A percentile compares a stretch with the other conserved stretches of the same genome.
phyloP scores from a whole-genome alignment of 1,140 invertebrate species.

The Steinernema khuongi region DNA sequence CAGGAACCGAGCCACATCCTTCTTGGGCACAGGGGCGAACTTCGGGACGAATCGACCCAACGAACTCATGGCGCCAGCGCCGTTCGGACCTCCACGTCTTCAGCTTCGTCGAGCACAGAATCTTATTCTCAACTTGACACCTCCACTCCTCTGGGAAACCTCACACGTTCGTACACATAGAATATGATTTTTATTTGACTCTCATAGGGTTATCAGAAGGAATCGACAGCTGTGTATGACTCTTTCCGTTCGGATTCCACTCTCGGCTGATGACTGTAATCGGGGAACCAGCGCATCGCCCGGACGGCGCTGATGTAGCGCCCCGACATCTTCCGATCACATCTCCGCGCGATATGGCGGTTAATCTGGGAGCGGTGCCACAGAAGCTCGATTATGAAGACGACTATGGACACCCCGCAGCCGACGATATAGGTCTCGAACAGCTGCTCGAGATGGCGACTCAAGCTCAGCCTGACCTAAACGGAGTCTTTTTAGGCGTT shows the following conservation, averaged over 20 bases:
- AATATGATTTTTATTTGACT: too few relatives aligned
- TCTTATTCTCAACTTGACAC: constrained; percentile 2
- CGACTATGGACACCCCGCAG: background rate
- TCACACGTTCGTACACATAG: too few relatives aligned
- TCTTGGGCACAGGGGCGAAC: background rate
- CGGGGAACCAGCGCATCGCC: background rate
- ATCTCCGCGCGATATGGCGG: background rate
- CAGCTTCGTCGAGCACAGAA: background rate
- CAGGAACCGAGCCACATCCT: constrained; percentile 12
- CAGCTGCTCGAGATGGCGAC: constrained; percentile 30
- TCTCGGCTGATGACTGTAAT: background rate
- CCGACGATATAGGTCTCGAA: constrained; percentile 29
- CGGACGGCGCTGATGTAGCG: background rate
- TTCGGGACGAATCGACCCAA: constrained; percentile 20
- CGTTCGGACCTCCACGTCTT: background rate
- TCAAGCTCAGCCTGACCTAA: constrained; percentile 16
- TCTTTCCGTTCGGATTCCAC: background rate
- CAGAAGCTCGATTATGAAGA: background rate
- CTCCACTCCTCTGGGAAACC: background rate
- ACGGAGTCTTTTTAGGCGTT: constrained; percentile 10
- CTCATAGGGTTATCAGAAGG: background rate
- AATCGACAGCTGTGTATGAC: background rate
- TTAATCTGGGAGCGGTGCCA: background rate
- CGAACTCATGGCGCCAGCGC: background rate
- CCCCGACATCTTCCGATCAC: constrained; percentile 1